Conservation (phyloP, 2,888 invertebrate species). For the Geotrupes spiniger region DNA sequence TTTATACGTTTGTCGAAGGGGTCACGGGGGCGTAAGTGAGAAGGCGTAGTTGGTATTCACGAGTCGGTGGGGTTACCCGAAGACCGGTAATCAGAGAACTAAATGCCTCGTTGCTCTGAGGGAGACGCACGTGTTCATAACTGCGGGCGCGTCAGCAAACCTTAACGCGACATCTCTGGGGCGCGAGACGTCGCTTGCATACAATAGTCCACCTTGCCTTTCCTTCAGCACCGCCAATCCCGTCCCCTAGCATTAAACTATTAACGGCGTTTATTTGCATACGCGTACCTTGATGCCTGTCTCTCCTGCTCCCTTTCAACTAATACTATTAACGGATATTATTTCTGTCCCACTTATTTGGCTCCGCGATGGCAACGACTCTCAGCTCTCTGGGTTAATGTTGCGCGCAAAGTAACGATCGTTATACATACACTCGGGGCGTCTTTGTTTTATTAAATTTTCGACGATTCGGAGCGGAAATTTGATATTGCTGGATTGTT, state of each 20-base stretch:
- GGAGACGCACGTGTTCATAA: constrained; percentile 44
- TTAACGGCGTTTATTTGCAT: constrained; percentile 41
- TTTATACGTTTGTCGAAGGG: constrained; percentile 8
- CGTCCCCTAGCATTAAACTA: constrained; percentile 39
- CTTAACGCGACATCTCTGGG: constrained; percentile 35
- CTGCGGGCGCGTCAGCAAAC: constrained; percentile 39
- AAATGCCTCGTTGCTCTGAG: constrained; percentile 35
- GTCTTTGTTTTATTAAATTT: no score
- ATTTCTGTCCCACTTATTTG: constrained; percentile 9
- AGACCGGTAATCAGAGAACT: constrained; percentile 42
- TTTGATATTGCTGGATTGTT: no score
- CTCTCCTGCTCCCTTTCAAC: constrained; percentile 4
- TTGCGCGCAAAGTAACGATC: background rate
- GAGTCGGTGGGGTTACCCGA: constrained; percentile 36
- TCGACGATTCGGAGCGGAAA: no score
- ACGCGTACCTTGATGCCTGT: constrained; percentile 25
- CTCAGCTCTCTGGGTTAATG: background rate
- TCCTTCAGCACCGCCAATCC: constrained; percentile 26
- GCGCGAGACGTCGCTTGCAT: constrained; percentile 37
- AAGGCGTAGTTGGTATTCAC: constrained; percentile 35
- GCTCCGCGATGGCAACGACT: constrained; percentile 5
- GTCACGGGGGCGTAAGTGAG: constrained; percentile 23
- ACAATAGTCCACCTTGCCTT: constrained; percentile 25
- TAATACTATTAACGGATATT: constrained; percentile 3
- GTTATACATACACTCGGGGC: no score